Conservation (phyloP, 2,113 vertebrate species). For the Marmota monax region DNA sequence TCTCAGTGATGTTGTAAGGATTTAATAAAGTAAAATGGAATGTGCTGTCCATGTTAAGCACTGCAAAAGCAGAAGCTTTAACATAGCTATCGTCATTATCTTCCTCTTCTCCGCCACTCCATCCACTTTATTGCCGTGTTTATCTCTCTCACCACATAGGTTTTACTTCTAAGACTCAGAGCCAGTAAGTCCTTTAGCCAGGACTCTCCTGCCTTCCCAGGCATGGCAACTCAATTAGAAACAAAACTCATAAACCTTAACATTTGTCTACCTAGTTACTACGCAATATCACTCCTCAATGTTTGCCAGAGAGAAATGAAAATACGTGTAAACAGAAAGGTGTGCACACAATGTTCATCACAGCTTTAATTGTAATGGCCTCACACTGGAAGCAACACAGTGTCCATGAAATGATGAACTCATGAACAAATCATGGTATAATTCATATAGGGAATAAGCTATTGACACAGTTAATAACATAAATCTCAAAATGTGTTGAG, state of each 20-base stretch:
- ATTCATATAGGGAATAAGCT: neutral
- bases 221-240: neutral
- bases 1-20: neutral
- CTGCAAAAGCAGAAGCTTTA: neutral
- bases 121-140: neutral
- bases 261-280: neutral
- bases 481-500: neutral
- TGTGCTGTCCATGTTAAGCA: neutral
- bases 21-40: neutral
- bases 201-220: neutral
- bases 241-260: neutral
- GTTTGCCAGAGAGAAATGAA: conserved; percentile 34
- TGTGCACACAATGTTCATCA: neutral
- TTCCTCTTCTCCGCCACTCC: neutral
- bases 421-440: neutral
- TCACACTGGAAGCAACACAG: neutral
- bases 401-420: neutral
- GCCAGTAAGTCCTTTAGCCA: neutral
- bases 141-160: neutral
- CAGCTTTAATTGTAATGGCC: neutral
- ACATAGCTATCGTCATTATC: no score
- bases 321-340: neutral
- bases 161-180: neutral
- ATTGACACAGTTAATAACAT: neutral
- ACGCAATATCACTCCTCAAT: neutral